Conservation (phyloP, 2,113 vertebrate species). For the Leucopsar rothschildi region DNA sequence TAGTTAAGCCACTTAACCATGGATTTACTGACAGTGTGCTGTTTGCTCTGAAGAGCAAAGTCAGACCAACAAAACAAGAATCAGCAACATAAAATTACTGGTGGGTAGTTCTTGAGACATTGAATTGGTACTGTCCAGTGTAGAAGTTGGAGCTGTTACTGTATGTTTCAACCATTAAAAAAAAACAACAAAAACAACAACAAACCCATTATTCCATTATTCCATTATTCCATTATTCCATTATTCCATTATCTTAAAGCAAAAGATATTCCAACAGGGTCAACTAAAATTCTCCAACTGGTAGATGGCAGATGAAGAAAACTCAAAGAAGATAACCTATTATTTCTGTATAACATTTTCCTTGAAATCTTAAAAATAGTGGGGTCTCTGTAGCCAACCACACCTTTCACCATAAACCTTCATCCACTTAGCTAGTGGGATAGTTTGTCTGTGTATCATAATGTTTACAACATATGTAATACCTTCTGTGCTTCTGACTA, state of each 20-base stretch:
- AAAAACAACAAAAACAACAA: neutral
- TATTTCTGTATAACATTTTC: neutral
- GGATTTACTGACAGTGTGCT: neutral
- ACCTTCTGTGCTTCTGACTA: neutral
- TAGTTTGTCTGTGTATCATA: neutral
- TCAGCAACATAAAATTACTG: neutral
- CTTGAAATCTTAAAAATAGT: neutral
- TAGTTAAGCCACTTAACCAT: neutral
- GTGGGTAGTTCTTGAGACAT: neutral
- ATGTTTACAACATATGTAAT: neutral
- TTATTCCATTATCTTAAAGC: neutral
- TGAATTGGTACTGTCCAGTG: neutral
- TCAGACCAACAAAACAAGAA: slow-evolving; percentile 29
- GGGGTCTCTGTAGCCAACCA: neutral
- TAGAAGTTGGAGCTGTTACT: neutral
- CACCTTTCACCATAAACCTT: neutral
- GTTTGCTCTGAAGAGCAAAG: neutral
- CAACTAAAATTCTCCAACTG: neutral
- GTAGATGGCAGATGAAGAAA: neutral
- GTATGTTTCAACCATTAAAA: neutral
- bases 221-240: neutral
- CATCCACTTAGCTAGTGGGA: neutral
- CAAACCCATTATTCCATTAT: neutral
- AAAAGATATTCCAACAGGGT: neutral
- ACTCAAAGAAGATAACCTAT: neutral